phyloP scores from a whole-genome alignment of 2,888 invertebrate species.

The Augochlorella aurata region DNA sequence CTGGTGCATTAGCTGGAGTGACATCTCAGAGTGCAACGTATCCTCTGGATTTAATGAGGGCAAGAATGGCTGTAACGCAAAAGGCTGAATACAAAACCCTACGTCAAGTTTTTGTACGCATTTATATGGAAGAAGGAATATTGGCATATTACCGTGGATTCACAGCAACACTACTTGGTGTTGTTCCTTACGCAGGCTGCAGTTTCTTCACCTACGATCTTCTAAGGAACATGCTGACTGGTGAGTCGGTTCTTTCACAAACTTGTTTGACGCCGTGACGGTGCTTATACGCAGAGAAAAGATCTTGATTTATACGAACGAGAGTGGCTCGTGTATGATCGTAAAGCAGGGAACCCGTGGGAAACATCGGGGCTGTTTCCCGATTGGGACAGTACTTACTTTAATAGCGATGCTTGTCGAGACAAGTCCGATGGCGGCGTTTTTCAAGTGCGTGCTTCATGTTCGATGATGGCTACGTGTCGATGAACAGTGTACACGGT shows the following conservation, averaged over 20 bases:
- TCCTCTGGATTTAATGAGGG: slow-evolving; percentile 97
- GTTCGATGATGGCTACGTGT: slow-evolving; percentile 73
- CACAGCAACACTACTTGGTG: slow-evolving; percentile 94
- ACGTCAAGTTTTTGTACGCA: slow-evolving; percentile 87
- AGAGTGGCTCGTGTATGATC: slow-evolving; percentile 67
- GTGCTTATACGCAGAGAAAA: slow-evolving; percentile 57
- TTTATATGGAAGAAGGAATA: slow-evolving; percentile 90
- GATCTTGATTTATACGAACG: slow-evolving; percentile 64
- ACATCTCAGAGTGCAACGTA: slow-evolving; percentile 97
- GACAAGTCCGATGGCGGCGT: slow-evolving; percentile 62
- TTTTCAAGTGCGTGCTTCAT: slow-evolving; percentile 73
- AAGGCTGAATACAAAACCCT: slow-evolving; percentile 88
- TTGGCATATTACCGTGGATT: slow-evolving; percentile 92
- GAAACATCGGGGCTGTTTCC: slow-evolving; percentile 67
- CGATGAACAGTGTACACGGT: slow-evolving; percentile 75
- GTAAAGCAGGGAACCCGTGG: slow-evolving; percentile 65
- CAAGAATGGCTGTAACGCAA: slow-evolving; percentile 97
- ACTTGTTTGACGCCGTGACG: slow-evolving; percentile 48
- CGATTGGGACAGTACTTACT: slow-evolving; percentile 69
- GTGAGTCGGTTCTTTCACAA: slow-evolving; percentile 82
- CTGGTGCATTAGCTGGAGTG: slow-evolving; percentile 97
- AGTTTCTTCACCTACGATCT: slow-evolving; percentile 99
- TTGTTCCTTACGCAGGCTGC: slow-evolving; percentile 97
- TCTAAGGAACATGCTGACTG: slow-evolving; percentile 90
- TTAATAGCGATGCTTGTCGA: slow-evolving; percentile 70